Evolutionary conservation across 2,113 vertebrate genomes (phyloP).

Genomic region (Corythornis vintsioides): DNA sequence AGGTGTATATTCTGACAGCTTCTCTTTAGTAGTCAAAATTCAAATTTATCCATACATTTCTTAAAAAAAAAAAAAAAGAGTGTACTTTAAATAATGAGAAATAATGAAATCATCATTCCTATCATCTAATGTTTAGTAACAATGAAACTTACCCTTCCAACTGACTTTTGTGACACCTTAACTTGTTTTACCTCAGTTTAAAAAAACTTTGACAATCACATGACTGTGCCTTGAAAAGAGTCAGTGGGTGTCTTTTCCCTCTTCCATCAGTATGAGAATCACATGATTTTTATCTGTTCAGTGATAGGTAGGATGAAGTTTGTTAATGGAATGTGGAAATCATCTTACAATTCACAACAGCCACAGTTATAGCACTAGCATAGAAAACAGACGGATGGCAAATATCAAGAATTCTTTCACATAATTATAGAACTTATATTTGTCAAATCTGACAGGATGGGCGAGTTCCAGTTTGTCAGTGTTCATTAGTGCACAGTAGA

Average conservation of each 20-base stretch:
- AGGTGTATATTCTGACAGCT: not conserved
- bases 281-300: rapidly evolving
- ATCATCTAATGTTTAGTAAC: not conserved
- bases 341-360: not conserved
- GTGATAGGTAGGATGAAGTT: not conserved
- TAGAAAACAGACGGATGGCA: not conserved
- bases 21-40: not conserved
- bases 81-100: not conserved
- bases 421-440: not conserved
- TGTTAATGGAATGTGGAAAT: not conserved
- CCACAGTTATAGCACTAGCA: not conserved
- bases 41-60: not conserved
- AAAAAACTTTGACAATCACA: not conserved
- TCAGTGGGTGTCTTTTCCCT: not conserved
- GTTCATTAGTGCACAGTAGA: not conserved
- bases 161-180: not conserved
- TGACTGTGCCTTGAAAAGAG: not conserved
- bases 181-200: not conserved
- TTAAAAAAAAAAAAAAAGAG: not conserved
- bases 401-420: not conserved
- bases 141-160: not conserved
- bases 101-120: not conserved
- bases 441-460: not conserved
- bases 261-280: not conserved
- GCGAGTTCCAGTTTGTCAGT: not conserved